phyloP scores from a whole-genome alignment of 1,140 invertebrate species.

The Zaprionus nigranus region DNA sequence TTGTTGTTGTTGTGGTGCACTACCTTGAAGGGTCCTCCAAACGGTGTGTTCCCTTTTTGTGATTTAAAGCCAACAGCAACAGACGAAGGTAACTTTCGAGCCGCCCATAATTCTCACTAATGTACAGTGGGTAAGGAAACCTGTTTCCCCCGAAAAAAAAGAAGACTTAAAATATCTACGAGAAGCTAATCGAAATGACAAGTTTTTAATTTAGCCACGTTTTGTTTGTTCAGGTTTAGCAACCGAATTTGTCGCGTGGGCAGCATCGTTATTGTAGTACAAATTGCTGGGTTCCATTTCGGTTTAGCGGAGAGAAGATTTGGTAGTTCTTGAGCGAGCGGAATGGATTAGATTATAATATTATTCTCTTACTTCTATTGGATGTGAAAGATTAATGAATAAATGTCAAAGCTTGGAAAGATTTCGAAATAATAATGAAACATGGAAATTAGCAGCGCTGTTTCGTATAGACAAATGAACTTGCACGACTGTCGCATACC shows the following conservation, averaged over 20 bases:
- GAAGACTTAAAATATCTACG: conserved; percentile 1
- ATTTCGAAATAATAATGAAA: conserved; percentile 15
- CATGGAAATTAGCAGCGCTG: background rate
- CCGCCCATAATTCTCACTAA: conserved; percentile 54
- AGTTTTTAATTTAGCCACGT: conserved; percentile 69
- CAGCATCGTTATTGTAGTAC: conserved; percentile 28
- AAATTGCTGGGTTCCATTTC: conserved; percentile 45
- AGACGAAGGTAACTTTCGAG: conserved; percentile 18
- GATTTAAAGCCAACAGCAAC: conserved; percentile 42
- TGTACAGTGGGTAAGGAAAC: conserved; percentile 34
- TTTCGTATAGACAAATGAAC: background rate
- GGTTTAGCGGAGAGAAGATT: background rate
- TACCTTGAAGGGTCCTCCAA: conserved; percentile 19
- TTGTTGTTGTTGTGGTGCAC: conserved; percentile 1
- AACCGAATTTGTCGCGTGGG: conserved; percentile 49
- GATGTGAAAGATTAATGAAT: conserved; percentile 25
- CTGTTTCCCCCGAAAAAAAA: conserved; percentile 19
- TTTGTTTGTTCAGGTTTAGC: conserved; percentile 45
- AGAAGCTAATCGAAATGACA: conserved; percentile 71
- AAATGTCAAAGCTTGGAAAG: conserved; percentile 30
- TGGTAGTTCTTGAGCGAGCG: conserved; percentile 1
- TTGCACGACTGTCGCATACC: background rate
- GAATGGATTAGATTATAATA: conserved; percentile 28
- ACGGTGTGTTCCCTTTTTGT: conserved; percentile 18
- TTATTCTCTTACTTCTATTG: conserved; percentile 6